Evolutionary conservation across 2,888 invertebrate genomes (phyloP), one percentile per base, ranked within the genome.

Genomic region (Nephrotoma guestfalica): DNA sequence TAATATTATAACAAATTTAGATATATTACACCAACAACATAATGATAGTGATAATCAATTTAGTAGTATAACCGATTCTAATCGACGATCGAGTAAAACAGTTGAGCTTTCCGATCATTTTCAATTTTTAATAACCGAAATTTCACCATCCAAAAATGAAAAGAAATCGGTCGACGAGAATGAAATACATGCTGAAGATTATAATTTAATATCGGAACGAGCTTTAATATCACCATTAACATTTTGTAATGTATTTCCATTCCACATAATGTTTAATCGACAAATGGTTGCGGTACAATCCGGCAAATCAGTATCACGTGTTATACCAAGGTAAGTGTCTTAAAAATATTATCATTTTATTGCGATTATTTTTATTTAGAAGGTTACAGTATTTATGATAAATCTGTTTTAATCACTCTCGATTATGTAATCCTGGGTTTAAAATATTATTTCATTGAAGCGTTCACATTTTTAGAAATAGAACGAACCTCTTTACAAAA

Each of bases 231-330:
- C 96, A 89, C 97, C 97, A 30, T 94, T 96, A 18, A 98, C 98
- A 4, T 99, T 99, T 92, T 97, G 97, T 91, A 94, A 95, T 87
- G 96, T 98, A 18, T 99, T 99, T 90, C 99, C 99, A 0, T 99
- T 99, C 91, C 99, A 99, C 91, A 92, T 99, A 89, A 97, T 98
- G 94, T 98, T 99, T 90, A 96, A 98, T 91, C 94, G 96, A 30
- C 94, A 97, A 89, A 93, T 99, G 92, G 94, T 94, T 90, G 96
- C 99, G 89, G 94, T 97, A 30, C 98, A 98, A 92, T 96, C 97
- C 4, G 98, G 98, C 85, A 94, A 96, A 86, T 96, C 98, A 0
- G 95, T 98, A 85, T 94, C 96, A 13, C 94, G 98, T 88, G 95
- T 98, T 15, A 94, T 98, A 89, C 97, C 97, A 6, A 93, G 94